These are phyloP conservation scores for Catotricha subobsoleta DNA, from an alignment of 2,888 invertebrate genomes.

Conservation along the genomic window DNA sequence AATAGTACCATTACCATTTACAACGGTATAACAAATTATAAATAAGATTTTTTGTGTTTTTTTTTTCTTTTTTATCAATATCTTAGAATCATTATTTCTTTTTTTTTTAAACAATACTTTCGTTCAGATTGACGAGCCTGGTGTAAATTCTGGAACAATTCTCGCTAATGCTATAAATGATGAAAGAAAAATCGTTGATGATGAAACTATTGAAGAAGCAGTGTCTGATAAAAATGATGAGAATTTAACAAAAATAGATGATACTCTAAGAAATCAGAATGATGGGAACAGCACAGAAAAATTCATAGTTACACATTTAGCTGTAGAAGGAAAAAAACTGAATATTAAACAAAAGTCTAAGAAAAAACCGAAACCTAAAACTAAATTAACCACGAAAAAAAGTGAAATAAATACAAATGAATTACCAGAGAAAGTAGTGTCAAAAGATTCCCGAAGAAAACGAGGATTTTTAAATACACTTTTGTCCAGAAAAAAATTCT, in stretches of 20 bases:
- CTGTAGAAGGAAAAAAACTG: neutral
- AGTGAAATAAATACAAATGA: neutral
- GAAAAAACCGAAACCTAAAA: neutral
- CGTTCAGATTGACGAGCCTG: constrained; percentile 5
- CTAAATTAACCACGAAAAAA: neutral
- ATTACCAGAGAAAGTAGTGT: constrained; percentile 15
- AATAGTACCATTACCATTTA: constrained; percentile 35
- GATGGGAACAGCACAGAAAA: neutral
- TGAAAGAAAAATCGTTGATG: neutral
- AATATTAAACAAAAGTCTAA: neutral
- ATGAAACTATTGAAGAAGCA: neutral
- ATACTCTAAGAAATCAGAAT: neutral
- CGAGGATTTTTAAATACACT: constrained; percentile 27
- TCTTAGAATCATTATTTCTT: neutral
- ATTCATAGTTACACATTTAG: neutral
- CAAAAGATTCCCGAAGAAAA: constrained; percentile 24
- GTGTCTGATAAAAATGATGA: no score
- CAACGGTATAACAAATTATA: constrained; percentile 31
- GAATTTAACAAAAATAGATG: neutral
- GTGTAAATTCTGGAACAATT: constrained; percentile 2
- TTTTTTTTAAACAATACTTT: neutral
- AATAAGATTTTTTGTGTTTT: neutral
- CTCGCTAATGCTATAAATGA: neutral
- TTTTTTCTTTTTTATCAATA: constrained; percentile 1
- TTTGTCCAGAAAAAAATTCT: constrained; percentile 33